Evolutionary conservation across 2,888 invertebrate species (phyloP).

Genomic region (Sturmia bella): DNA sequence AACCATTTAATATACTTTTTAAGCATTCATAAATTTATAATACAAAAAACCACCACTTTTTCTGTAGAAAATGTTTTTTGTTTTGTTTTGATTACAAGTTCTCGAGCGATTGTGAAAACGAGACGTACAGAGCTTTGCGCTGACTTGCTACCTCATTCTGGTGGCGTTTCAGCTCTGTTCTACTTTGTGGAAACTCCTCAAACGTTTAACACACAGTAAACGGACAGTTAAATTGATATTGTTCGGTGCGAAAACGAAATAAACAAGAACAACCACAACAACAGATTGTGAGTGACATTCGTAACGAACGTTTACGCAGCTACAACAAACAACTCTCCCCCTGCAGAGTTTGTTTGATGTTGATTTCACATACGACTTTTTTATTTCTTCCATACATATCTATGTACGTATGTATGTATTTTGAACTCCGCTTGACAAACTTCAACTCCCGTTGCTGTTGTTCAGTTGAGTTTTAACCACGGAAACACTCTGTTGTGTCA

Average conservation of each 20-base stretch:
- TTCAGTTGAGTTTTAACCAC: constrained; percentile 71
- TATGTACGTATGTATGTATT: neutral
- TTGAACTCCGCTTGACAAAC: constrained; percentile 63
- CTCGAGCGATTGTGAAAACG: too few species aligned
- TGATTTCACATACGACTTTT: neutral
- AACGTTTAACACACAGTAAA: constrained; percentile 57
- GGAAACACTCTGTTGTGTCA: constrained; percentile 53
- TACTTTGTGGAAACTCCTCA: too few species aligned
- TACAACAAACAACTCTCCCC: constrained; percentile 24
- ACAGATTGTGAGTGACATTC: neutral
- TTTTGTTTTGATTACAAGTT: too few species aligned
- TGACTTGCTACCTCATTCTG: too few species aligned
- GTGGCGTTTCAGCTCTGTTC: too few species aligned
- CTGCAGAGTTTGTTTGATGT: constrained; percentile 28
- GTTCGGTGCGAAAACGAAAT: constrained; percentile 19
- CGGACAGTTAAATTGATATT: constrained; percentile 47
- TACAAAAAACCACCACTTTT: too few species aligned
- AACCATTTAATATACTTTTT: too few species aligned
- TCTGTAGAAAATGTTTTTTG: too few species aligned
- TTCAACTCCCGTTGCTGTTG: constrained; percentile 59
- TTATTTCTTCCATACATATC: neutral
- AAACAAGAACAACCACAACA: constrained; percentile 17
- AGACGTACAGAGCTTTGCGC: too few species aligned
- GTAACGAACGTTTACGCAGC: constrained; percentile 23
- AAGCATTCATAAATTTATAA: too few species aligned